A percentile compares a stretch with the other conserved stretches of the same genome.
Conservation (phyloP, 2,113 vertebrate species). For the Amia ocellicauda region DNA sequence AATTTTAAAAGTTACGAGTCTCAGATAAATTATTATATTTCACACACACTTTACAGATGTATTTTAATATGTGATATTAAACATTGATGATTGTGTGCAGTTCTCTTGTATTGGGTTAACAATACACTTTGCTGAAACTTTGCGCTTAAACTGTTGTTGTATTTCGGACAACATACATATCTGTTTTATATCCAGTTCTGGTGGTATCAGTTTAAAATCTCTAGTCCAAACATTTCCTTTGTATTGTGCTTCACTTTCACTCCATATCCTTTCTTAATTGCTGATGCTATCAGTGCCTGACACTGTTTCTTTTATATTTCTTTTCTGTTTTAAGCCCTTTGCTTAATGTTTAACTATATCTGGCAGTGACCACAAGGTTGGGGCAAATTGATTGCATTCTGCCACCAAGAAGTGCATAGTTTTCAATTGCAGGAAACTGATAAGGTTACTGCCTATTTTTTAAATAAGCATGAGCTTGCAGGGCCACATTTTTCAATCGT, state of each 20-base stretch:
- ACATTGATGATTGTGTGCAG: too few relatives aligned
- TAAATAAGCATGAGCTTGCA: slow-evolving; percentile 13
- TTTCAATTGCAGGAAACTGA: slow-evolving; percentile 28
- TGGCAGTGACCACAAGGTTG: slow-evolving; percentile 1
- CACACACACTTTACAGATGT: too few relatives aligned
- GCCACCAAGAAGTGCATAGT: neutral
- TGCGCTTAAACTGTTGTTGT: too few relatives aligned
- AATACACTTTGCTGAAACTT: too few relatives aligned
- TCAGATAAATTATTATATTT: too few relatives aligned
- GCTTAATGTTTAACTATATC: slow-evolving; percentile 11
- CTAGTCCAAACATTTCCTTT: slow-evolving; percentile 9
- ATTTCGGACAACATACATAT: too few relatives aligned
- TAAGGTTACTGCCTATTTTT: slow-evolving; percentile 20
- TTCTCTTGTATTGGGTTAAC: too few relatives aligned
- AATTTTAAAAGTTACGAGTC: too few relatives aligned
- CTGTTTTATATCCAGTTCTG: neutral
- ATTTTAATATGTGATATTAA: too few relatives aligned
- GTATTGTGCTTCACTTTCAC: slow-evolving; percentile 9
- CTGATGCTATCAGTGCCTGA: slow-evolving; percentile 2
- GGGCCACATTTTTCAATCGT: slow-evolving; percentile 6
- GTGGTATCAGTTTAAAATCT: neutral
- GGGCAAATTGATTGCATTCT: slow-evolving; percentile 2
- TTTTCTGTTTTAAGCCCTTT: neutral
- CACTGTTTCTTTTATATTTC: slow-evolving; percentile 1
- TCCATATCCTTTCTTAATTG: slow-evolving; percentile 5